Conservation (phyloP, 2,888 invertebrate species). For the Polietes domitor region DNA sequence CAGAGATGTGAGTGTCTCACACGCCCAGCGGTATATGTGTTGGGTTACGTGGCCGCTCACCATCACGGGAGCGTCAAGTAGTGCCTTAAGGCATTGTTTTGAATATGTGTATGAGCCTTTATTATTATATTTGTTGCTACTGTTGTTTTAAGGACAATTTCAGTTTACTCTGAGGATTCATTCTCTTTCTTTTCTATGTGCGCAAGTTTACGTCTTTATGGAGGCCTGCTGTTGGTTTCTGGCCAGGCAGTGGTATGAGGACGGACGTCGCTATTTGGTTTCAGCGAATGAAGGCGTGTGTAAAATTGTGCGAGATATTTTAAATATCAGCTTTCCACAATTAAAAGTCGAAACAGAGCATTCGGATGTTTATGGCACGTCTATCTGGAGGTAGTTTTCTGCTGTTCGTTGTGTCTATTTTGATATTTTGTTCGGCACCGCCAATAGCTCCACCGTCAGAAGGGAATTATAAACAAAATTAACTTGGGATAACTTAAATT, state of each 20-base stretch:
- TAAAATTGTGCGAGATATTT: neutral
- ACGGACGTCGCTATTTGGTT: neutral
- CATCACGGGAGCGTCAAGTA: too few relatives aligned
- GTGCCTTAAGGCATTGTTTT: too few relatives aligned
- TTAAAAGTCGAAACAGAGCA: neutral
- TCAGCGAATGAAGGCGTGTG: neutral
- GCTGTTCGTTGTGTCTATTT: neutral
- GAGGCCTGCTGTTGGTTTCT: neutral
- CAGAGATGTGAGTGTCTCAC: too few relatives aligned
- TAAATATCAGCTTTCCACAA: slow-evolving; percentile 8
- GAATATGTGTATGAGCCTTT: slow-evolving; percentile 5
- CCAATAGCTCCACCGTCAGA: slow-evolving; percentile 67
- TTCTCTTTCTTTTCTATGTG: neutral
- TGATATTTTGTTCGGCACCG: neutral
- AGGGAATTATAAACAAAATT: slow-evolving; percentile 76
- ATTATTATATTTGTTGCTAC: slow-evolving; percentile 29
- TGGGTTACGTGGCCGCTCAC: neutral
- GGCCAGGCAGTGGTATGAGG: too few relatives aligned
- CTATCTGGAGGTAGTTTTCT: neutral
- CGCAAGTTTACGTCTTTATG: neutral
- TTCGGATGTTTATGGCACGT: slow-evolving; percentile 28
- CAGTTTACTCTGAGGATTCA: slow-evolving; percentile 34
- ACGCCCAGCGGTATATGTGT: neutral
- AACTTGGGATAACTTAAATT: slow-evolving; percentile 76
- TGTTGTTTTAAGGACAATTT: slow-evolving; percentile 26